Percentiles rank a stretch among this genome's conserved stretches.
Evolutionary conservation across 2,888 invertebrate species (phyloP).

Genomic region (Peribatodes rhomboidaria): DNA sequence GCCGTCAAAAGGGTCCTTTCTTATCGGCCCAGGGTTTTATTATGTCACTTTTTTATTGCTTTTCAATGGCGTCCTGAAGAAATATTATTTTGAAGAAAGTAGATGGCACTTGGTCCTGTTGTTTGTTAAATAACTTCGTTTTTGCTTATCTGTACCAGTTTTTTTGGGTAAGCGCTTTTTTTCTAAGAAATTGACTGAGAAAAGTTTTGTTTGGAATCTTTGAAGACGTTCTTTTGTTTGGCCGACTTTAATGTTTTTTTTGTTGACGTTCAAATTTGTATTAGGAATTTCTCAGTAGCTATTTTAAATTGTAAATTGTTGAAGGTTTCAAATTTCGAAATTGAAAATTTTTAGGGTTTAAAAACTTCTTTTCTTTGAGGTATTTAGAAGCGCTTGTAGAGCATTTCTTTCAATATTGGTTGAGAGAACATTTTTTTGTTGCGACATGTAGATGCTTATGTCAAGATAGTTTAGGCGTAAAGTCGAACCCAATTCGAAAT

Average conservation of each 20-base stretch:
- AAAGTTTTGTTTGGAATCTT: conserved; percentile 19
- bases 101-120: conserved; percentile 29
- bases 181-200: conserved; percentile 12
- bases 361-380: no score
- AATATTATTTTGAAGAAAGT: conserved; percentile 37
- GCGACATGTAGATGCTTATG: no score
- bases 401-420: no score
- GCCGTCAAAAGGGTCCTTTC: conserved; percentile 45
- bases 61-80: conserved; percentile 41
- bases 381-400: no score
- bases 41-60: conserved; percentile 47
- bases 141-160: conserved; percentile 30
- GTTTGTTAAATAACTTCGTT: conserved; percentile 38
- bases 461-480: no score
- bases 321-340: no score
- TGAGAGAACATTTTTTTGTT: no score
- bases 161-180: conserved; percentile 23
- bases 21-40: conserved; percentile 49
- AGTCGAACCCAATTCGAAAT: no score
- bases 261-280: background rate
- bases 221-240: conserved; percentile 10
- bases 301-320: no score
- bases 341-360: no score
- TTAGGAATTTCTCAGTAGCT: conserved; percentile 1
- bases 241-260: conserved; percentile 8